Evolutionary conservation across 2,888 invertebrate genomes (phyloP), one percentile per base, ranked within the genome.

Genomic region (Bursaphelenchus okinawaensis): DNA sequence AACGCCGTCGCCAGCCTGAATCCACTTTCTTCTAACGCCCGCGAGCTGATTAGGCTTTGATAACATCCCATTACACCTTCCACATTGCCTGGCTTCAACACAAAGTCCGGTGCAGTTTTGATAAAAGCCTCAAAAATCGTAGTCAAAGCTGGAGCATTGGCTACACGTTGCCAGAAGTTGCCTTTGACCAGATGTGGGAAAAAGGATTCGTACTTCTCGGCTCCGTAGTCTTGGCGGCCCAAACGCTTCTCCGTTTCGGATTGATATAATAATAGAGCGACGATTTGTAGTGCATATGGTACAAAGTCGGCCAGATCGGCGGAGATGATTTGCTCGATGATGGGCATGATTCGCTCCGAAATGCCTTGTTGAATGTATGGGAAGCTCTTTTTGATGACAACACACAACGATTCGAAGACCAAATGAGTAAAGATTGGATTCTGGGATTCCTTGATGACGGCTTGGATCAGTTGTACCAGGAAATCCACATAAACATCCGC

Each of bases 401-500:
- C 85, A 26, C 93, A 91, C 51, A 98, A 86, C 0, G 92, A 91
- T 86, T 99, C 98, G 83, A 99, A 98, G 40, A 99, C 87, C 84
- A 91, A 98, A 84, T 99, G 98, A 86, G 96, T 96, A 86, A 96
- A 96, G 83, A 94, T 91, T 0, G 98, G 96, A 79, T 93, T 91
- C 78, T 91, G 91, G 0, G 96, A 86, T 28, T 74, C 70, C 62
- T 73, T 70, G 24, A 72, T 71, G 16, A 75, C 75, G 20, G 68
- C 67, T 19, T 68, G 71, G 26, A 80, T 73, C 56, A 80, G 66
- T 26, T 65, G 58, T 0, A 69, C 73, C 28, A 80, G 62, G 16
- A 68, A 69, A 7, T 56, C 64, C 16, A 79, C 74, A 56, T 79
- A 76, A 9, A 52, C 55, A 40, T 63, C 62, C 8, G 72, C 62